phyloP scores from a whole-genome alignment of 1,140 invertebrate genomes.

The Carposina sasakii region DNA sequence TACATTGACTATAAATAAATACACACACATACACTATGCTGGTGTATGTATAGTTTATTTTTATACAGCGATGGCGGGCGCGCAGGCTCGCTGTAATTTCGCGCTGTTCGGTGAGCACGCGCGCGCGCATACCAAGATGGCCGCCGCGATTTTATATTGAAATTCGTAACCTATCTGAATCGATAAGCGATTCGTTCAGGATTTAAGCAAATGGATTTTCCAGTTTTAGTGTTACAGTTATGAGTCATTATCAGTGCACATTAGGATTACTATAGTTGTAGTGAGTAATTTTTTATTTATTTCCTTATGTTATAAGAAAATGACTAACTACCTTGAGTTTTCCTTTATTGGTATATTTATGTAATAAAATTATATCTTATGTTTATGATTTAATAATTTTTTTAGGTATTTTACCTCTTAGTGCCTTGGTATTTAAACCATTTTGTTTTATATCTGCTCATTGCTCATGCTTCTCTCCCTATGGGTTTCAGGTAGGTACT shows the following conservation, averaged over 20 bases:
- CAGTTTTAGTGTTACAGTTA: slow-evolving; percentile 29
- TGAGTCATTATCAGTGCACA: slow-evolving; percentile 32
- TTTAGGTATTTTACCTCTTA: too few species aligned
- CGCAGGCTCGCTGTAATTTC: slow-evolving; percentile 65
- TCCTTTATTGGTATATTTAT: too few species aligned
- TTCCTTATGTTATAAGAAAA: too few species aligned
- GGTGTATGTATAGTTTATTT: slow-evolving; percentile 72
- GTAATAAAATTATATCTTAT: too few species aligned
- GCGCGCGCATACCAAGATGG: slow-evolving; percentile 64
- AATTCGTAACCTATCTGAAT: slow-evolving; percentile 25
- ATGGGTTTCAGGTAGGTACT: too few species aligned
- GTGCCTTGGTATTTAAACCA: too few species aligned
- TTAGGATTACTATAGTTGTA: slow-evolving; percentile 30
- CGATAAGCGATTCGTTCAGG: too few species aligned
- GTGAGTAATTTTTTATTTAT: slow-evolving; percentile 32
- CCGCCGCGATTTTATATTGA: slow-evolving; percentile 35
- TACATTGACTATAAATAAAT: slow-evolving; percentile 72
- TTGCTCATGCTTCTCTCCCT: too few species aligned
- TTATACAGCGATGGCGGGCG: slow-evolving; percentile 58
- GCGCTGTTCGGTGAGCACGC: slow-evolving; percentile 64
- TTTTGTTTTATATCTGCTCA: too few species aligned
- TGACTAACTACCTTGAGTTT: too few species aligned
- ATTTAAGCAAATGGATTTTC: too few species aligned
- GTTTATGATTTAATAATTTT: too few species aligned
- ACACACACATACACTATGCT: slow-evolving; percentile 69